A percentile compares a stretch with the other conserved stretches of the same genome.
phyloP scores from a whole-genome alignment of 64 coral and sea anemone genomes.

The Stylophora pistillata region DNA sequence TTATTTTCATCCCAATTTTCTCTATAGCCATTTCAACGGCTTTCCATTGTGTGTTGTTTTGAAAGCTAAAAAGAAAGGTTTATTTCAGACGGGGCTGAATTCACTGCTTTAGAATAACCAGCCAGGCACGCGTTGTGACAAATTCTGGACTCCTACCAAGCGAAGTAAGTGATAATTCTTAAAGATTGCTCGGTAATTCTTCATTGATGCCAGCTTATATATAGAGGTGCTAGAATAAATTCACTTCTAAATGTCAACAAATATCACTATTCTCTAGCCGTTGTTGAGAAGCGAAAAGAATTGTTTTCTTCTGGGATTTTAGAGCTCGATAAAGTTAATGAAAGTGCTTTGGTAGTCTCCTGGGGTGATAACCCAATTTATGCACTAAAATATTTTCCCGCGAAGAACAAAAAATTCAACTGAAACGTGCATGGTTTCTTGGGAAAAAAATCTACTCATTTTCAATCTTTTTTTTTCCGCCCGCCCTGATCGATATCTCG shows the following conservation, averaged over 20 bases:
- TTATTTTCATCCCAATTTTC: constrained; percentile 6
- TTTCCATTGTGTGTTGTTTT: constrained; percentile 47
- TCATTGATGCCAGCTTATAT: background rate
- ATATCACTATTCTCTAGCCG: constrained; percentile 1
- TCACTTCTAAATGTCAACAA: constrained; percentile 26
- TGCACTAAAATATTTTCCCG: background rate
- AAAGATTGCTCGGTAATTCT: background rate
- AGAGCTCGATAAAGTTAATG: constrained; percentile 8
- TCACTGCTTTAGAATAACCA: background rate
- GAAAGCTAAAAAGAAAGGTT: constrained; percentile 23
- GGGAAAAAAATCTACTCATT: background rate
- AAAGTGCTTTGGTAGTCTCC: constrained; percentile 22
- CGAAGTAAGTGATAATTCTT: constrained; percentile 34
- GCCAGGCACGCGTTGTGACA: background rate
- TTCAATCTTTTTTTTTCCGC: background rate
- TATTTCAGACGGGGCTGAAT: background rate
- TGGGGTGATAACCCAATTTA: constrained; percentile 44
- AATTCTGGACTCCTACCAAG: background rate
- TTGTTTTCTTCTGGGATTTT: constrained; percentile 31
- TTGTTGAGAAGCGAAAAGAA: constrained; percentile 24
- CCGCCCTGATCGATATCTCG: background rate
- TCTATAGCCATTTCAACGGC: constrained; percentile 45
- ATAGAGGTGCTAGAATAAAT: background rate
- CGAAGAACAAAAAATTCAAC: constrained; percentile 15
- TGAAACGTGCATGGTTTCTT: background rate